phyloP scores from a whole-genome alignment of 2,113 vertebrate species.

The Hydrolagus affinis region DNA sequence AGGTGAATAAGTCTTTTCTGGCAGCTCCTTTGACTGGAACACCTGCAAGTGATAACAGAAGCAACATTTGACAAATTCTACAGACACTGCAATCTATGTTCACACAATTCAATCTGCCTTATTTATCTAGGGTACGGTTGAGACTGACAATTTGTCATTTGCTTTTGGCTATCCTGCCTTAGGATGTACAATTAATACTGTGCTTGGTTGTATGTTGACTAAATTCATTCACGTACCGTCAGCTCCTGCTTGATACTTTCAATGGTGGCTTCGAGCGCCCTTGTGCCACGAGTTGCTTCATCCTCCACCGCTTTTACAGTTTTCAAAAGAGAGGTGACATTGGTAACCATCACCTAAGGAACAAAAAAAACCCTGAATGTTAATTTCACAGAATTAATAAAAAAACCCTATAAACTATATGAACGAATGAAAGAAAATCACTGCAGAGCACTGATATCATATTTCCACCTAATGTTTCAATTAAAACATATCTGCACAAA shows the following conservation, averaged over 20 bases:
- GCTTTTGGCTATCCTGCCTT: too few relatives aligned
- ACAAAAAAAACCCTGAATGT: not conserved
- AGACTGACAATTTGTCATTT: too few relatives aligned
- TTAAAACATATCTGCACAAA: too few relatives aligned
- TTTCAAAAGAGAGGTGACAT: conserved; percentile 94
- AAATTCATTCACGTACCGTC: conserved; percentile 56
- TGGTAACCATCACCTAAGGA: conserved; percentile 92
- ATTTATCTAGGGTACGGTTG: too few relatives aligned
- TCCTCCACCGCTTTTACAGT: conserved; percentile 98
- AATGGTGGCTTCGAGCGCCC: conserved; percentile 90
- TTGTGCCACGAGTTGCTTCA: conserved; percentile 91
- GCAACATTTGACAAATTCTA: not conserved
- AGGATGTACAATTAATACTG: too few relatives aligned
- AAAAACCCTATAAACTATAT: too few relatives aligned
- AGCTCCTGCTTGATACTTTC: conserved; percentile 97
- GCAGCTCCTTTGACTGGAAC: conserved; percentile 82
- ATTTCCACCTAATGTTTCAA: too few relatives aligned
- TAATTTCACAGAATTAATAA: not conserved
- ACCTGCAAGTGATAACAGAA: conserved; percentile 55
- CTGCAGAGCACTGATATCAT: too few relatives aligned
- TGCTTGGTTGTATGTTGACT: not conserved
- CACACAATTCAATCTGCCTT: too few relatives aligned
- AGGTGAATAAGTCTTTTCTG: conserved; percentile 80
- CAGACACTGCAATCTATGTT: not conserved
- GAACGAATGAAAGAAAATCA: too few relatives aligned